Percentiles rank a stretch among this genome's conserved stretches.
These are phyloP conservation scores for Antheraea pernyi DNA, from an alignment of 1,140 invertebrate species.

Conservation along the genomic window DNA sequence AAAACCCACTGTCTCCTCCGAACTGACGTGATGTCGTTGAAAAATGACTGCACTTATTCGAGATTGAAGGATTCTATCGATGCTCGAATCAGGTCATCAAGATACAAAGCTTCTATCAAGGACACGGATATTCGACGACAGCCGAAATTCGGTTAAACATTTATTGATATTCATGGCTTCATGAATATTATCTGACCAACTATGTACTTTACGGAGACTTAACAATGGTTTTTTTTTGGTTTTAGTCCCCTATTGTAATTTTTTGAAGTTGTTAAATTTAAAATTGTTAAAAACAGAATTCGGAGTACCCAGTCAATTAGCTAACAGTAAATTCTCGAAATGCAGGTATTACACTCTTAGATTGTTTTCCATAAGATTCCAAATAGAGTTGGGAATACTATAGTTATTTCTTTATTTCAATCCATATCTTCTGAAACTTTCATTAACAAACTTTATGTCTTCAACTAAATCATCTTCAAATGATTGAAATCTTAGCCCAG, in stretches of 20 bases:
- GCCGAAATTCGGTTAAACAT: not conserved
- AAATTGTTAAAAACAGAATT: not conserved
- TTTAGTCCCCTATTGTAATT: too few relatives aligned
- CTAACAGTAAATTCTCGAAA: not conserved
- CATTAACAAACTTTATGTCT: not conserved
- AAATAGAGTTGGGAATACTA: too few relatives aligned
- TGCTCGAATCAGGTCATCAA: not conserved
- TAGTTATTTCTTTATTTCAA: not conserved
- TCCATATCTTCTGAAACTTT: not conserved
- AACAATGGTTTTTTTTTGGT: too few relatives aligned
- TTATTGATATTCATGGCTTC: not conserved
- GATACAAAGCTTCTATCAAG: not conserved
- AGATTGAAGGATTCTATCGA: conserved; percentile 2
- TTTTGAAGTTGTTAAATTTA: too few relatives aligned
- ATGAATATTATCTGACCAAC: not conserved
- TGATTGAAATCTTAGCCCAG: not conserved
- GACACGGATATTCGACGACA: not conserved
- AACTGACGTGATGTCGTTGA: not conserved
- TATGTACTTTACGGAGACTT: too few relatives aligned
- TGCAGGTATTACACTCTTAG: too few relatives aligned
- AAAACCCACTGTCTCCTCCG: not conserved
- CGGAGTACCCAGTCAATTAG: not conserved
- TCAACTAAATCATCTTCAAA: not conserved
- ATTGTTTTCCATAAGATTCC: too few relatives aligned
- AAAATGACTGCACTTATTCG: conserved; percentile 3